These are phyloP conservation scores for Tenualosa thibaudeaui DNA, from an alignment of 2,797 vertebrate genomes.

Conservation along the genomic window DNA sequence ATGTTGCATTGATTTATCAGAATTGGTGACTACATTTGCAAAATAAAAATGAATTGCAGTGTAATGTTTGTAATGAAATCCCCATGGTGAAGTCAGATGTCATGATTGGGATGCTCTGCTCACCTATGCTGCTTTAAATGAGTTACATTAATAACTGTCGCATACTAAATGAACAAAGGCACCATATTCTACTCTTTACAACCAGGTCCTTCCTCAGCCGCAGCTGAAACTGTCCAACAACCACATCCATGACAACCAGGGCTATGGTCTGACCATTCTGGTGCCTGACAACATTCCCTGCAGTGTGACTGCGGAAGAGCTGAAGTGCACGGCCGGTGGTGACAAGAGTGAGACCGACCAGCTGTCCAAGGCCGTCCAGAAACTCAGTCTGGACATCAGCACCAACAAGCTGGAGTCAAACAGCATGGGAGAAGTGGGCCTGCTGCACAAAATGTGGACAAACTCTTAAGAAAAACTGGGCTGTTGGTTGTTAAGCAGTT, in stretches of 20 bases:
- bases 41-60: background rate
- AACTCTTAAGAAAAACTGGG: background rate
- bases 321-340: constrained; percentile 30
- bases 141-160: background rate
- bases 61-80: background rate
- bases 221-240: constrained; percentile 68
- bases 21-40: background rate
- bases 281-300: constrained; percentile 57
- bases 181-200: background rate
- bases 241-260: constrained; percentile 61
- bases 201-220: constrained; percentile 63
- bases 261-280: constrained; percentile 60
- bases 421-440: constrained; percentile 57
- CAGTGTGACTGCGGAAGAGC: constrained; percentile 47
- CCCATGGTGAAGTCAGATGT: background rate
- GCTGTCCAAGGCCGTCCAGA: constrained; percentile 58
- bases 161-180: background rate
- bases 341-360: constrained; percentile 54
- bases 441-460: constrained; percentile 26
- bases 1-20: background rate
- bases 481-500: background rate
- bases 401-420: constrained; percentile 62
- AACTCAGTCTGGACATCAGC: constrained; percentile 61
- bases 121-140: background rate
- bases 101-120: background rate